Conservation (phyloP, 1,140 invertebrate species). For the Tyrophagus putrescentiae region DNA sequence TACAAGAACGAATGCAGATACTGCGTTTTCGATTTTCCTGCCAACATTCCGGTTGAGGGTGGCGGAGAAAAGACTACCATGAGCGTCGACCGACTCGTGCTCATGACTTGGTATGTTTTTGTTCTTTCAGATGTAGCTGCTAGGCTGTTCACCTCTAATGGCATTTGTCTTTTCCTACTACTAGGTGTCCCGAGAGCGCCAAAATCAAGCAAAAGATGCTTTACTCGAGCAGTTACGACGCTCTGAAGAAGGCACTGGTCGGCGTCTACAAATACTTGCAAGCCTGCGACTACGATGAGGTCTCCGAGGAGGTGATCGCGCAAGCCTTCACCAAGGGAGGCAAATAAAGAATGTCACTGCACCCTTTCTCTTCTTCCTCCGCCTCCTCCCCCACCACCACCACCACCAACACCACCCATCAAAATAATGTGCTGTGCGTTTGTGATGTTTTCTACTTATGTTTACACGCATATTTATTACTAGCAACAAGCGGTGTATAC, state of each 20-base stretch:
- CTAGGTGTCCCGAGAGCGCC: constrained; percentile 78
- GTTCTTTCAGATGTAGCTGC: neutral
- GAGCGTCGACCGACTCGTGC: constrained; percentile 50
- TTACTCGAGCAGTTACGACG: constrained; percentile 91
- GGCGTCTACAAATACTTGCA: constrained; percentile 95
- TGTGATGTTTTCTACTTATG: neutral
- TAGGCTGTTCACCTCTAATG: neutral
- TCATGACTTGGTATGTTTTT: constrained; percentile 66
- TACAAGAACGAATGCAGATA: constrained; percentile 62
- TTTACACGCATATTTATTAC: neutral
- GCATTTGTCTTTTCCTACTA: too few relatives aligned
- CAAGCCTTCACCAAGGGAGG: constrained; percentile 25
- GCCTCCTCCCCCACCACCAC: neutral
- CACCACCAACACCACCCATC: neutral
- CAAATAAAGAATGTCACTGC: neutral
- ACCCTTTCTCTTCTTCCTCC: neutral
- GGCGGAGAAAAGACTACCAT: constrained; percentile 28
- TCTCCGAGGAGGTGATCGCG: constrained; percentile 26
- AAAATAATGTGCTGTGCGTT: neutral
- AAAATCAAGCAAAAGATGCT: constrained; percentile 99
- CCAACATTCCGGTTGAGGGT: constrained; percentile 29
- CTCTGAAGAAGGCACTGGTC: constrained; percentile 81
- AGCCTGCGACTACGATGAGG: constrained; percentile 32
- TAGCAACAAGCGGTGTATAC: neutral
- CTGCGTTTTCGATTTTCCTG: constrained; percentile 71